Base-by-base conservation (phyloP, 2,113 vertebrate genomes). In the Semicossyphus pulcher region DNA sequence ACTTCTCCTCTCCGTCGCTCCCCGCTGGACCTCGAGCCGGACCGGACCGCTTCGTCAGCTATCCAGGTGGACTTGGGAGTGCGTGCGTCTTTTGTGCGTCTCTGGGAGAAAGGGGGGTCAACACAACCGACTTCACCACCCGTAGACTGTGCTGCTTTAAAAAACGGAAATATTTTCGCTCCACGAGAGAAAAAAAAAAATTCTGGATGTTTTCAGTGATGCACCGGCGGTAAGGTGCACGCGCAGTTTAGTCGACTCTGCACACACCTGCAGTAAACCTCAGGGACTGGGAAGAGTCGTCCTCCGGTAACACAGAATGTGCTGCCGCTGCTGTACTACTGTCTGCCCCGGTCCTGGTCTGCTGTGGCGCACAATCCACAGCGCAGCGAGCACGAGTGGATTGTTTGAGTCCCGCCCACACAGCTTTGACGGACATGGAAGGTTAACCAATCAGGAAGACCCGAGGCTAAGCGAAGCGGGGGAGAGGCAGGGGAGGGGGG, bases 351-450 rank as follows among this genome's bases (percentile, higher is more conserved):
- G 56, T 79, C 63, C 21, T 25, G 70, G 42, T 80, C 86, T 81
- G 84, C 83, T 85, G 77, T 85, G 85, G 72, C 69, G 54, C 70
- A 76, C 84, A 60, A 58, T 88, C 80, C 75, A 80, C 79, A 60
- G 83, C 47, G 29, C 76, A 64, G 44, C 4, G 76, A 87, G 67
- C 89, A 88, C 88, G 88, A 89, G 89, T 81, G 81, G 80, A 88
- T 73, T 80, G 85, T 88, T 87, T 84, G 80, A 90, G 82, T 85
- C 89, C 92, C 89, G 87, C 92, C 92, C 81, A 83, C 57, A 23
- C 53, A 1, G 12, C 2, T 41, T 51, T 86, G 86, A 90, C 61
- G 34, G 90, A 86, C 87, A 10, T 2, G 57, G 42, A 16, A n/a
- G 5, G 31, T 15, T 34, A 83, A 15, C 92, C 90, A 92, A 91